A percentile compares a stretch with the other conserved stretches of the same genome.
Conservation (phyloP, 2,797 vertebrate species). For the Siniperca scherzeri region DNA sequence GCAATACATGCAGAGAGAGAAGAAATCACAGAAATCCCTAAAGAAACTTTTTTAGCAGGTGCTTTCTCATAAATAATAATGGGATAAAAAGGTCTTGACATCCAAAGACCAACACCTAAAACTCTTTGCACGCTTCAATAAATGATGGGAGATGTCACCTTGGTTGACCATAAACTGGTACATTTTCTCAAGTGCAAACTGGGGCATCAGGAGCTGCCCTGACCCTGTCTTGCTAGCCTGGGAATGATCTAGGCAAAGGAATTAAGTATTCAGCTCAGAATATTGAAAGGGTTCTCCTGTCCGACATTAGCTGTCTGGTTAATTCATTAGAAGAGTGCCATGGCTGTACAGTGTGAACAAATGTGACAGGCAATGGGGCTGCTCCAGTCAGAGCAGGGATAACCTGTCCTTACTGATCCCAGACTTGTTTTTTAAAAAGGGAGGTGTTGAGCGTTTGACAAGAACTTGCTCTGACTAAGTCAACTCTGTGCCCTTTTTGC, state of each 20-base stretch:
- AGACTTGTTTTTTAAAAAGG: conserved; percentile 4
- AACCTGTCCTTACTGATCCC: conserved; percentile 6
- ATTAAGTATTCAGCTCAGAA: conserved; percentile 18
- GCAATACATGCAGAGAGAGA: conserved; percentile 1
- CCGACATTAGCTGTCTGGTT: conserved; percentile 10
- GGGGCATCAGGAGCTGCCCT: not conserved
- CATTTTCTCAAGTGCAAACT: conserved; percentile 5
- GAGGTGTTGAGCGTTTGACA: conserved; percentile 47
- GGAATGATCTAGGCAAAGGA: not conserved
- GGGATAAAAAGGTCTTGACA: conserved; percentile 24
- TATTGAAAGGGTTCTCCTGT: conserved; percentile 20
- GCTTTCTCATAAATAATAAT: conserved; percentile 25
- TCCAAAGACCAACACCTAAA: conserved; percentile 26
- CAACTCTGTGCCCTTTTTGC: conserved; percentile 62
- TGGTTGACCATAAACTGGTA: not conserved
- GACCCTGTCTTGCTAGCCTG: not conserved
- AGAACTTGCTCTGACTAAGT: conserved; percentile 66
- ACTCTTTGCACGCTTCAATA: conserved; percentile 11
- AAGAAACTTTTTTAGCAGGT: not conserved
- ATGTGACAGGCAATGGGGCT: conserved; percentile 24
- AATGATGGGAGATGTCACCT: conserved; percentile 15
- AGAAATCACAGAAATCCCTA: not conserved
- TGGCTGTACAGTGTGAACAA: conserved; percentile 17
- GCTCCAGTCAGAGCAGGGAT: conserved; percentile 18
- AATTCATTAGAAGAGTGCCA: conserved; percentile 4